These are phyloP conservation scores for Thalassaphorura encarpata DNA, from an alignment of 1,140 invertebrate genomes.

Conservation along the genomic window DNA sequence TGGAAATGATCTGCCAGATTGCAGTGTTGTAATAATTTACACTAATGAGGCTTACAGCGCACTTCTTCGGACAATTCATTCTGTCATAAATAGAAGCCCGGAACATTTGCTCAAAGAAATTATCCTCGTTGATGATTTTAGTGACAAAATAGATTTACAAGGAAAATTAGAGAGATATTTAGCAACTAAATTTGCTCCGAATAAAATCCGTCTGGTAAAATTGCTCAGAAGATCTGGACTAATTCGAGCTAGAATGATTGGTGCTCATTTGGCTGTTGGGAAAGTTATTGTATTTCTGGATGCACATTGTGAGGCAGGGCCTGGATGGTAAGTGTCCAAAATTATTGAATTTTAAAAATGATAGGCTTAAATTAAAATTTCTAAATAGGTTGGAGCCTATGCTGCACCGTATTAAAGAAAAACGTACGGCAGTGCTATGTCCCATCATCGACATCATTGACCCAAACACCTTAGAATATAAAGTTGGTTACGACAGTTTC, in stretches of 20 bases:
- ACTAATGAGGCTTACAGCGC: constrained; percentile 81
- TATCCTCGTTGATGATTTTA: constrained; percentile 79
- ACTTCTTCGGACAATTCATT: constrained; percentile 66
- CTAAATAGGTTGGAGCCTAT: constrained; percentile 71
- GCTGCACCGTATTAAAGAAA: constrained; percentile 67
- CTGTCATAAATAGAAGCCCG: constrained; percentile 70
- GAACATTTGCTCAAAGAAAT: constrained; percentile 61
- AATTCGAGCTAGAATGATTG: constrained; percentile 70
- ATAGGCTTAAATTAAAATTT: too few relatives aligned
- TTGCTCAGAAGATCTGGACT: constrained; percentile 63
- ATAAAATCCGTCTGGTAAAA: constrained; percentile 60
- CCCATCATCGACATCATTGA: constrained; percentile 89
- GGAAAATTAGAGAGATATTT: constrained; percentile 69
- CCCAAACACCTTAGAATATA: constrained; percentile 73
- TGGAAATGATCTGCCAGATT: constrained; percentile 44
- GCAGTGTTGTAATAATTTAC: constrained; percentile 72
- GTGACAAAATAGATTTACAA: constrained; percentile 63
- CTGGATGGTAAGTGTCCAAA: constrained; percentile 50
- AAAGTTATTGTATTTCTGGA: constrained; percentile 87
- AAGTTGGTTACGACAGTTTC: constrained; percentile 44
- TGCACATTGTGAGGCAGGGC: constrained; percentile 85
- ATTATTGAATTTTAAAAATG: too few relatives aligned
- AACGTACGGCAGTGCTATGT: constrained; percentile 65
- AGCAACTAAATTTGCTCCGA: constrained; percentile 50
- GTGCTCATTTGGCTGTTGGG: constrained; percentile 63